Percentiles rank a stretch among this genome's conserved stretches.
These are phyloP conservation scores for Troides helena DNA, from an alignment of 2,888 invertebrate species.

Conservation along the genomic window DNA sequence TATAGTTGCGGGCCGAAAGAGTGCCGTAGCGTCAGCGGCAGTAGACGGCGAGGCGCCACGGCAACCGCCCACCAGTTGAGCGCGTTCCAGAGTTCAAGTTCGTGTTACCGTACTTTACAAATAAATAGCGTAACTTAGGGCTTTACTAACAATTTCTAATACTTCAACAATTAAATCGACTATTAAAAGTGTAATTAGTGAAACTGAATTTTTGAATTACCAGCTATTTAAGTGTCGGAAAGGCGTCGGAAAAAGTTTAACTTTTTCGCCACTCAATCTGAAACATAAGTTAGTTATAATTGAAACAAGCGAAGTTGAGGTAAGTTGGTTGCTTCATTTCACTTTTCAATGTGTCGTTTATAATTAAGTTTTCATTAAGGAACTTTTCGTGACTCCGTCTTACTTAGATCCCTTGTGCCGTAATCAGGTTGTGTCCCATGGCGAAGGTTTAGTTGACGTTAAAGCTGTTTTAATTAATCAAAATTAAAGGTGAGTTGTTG, in stretches of 20 bases:
- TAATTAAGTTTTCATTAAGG: slow-evolving; percentile 20
- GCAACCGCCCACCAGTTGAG: slow-evolving; percentile 29
- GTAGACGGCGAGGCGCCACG: slow-evolving; percentile 29
- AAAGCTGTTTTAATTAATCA: slow-evolving; percentile 4
- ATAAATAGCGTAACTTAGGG: slow-evolving; percentile 11
- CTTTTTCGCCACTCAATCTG: too few relatives aligned
- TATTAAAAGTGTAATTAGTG: too few relatives aligned
- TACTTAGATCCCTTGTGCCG: slow-evolving; percentile 1
- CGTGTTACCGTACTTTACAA: slow-evolving; percentile 15
- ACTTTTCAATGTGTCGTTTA: slow-evolving; percentile 4
- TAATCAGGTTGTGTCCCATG: slow-evolving; percentile 10
- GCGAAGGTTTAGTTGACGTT: slow-evolving; percentile 11
- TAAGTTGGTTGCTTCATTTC: neutral
- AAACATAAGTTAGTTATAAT: too few relatives aligned
- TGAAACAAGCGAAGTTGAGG: neutral
- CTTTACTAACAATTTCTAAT: too few relatives aligned
- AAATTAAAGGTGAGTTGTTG: neutral
- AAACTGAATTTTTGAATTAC: too few relatives aligned
- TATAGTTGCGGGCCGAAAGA: neutral
- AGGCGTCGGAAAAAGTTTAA: too few relatives aligned
- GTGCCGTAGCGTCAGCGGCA: slow-evolving; percentile 15
- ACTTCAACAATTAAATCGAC: too few relatives aligned
- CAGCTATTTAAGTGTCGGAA: too few relatives aligned
- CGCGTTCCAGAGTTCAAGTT: slow-evolving; percentile 25
- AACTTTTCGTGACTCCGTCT: slow-evolving; percentile 14